Conservation (phyloP, 2,113 vertebrate species). For the Odontophorus gujanensis region DNA sequence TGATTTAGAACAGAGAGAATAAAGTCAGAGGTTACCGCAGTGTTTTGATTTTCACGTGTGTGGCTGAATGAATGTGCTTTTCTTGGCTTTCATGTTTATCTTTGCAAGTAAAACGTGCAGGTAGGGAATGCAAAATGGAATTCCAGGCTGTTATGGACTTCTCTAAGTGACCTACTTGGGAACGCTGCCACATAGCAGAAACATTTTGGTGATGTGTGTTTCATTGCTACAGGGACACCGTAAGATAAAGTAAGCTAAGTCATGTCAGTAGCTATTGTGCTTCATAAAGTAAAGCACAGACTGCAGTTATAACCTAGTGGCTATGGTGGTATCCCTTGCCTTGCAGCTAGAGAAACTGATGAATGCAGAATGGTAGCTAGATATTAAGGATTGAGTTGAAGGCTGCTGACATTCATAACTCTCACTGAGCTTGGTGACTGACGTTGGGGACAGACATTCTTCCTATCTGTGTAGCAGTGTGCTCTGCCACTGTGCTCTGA, state of each 20-base stretch:
- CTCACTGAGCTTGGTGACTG: background rate
- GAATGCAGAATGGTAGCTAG: background rate
- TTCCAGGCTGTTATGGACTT: background rate
- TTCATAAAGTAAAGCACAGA: background rate
- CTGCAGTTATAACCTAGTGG: background rate
- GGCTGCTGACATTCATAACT: background rate
- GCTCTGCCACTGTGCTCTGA: background rate
- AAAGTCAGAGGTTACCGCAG: background rate
- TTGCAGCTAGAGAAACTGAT: background rate
- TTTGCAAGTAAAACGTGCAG: background rate
- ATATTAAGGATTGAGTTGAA: background rate
- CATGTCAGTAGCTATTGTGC: background rate
- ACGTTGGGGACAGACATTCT: background rate
- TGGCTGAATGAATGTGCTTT: background rate
- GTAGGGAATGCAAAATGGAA: background rate
- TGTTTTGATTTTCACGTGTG: background rate
- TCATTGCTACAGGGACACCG: background rate
- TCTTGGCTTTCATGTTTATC: background rate
- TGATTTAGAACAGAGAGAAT: background rate
- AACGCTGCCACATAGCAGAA: background rate
- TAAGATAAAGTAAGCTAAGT: background rate
- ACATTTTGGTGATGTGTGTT: background rate
- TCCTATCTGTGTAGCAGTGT: background rate
- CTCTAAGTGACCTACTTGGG: constrained; percentile 11
- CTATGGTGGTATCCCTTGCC: background rate